Percentiles rank a stretch among this genome's conserved stretches.
Evolutionary conservation across 2,113 vertebrate genomes (phyloP).

Genomic region (Natator depressus): DNA sequence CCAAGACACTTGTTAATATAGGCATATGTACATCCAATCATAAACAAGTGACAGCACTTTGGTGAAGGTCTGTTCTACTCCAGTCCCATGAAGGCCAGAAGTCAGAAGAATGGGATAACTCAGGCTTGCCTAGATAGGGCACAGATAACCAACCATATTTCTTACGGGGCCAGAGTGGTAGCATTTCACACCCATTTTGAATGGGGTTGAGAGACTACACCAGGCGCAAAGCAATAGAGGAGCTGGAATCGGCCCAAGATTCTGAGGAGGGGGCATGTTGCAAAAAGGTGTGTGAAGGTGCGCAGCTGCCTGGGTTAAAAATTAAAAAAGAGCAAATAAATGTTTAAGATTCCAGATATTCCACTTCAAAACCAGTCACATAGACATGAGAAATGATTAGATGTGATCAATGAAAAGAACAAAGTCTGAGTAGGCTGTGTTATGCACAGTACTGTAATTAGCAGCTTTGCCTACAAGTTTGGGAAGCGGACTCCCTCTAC

Average conservation of each 20-base stretch:
- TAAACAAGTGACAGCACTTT: not conserved
- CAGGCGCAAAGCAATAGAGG: not conserved
- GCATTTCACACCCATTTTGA: not conserved
- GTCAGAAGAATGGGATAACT: accelerated
- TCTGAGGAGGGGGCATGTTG: not conserved
- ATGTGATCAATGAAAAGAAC: not conserved
- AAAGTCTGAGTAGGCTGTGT: not conserved
- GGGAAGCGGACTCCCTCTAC: not conserved
- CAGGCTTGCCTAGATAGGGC: accelerated
- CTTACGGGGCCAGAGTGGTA: not conserved
- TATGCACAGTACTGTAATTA: not conserved
- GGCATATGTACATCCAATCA: not conserved
- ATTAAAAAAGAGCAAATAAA: accelerated
- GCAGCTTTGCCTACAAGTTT: not conserved
- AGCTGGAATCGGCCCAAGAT: not conserved
- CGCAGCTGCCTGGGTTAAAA: not conserved
- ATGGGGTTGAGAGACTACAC: not conserved
- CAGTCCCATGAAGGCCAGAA: not conserved
- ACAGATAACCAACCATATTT: not conserved
- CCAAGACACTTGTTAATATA: not conserved
- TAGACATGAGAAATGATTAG: not conserved
- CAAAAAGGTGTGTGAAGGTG: accelerated
- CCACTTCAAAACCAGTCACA: not conserved
- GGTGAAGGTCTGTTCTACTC: accelerated
- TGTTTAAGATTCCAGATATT: accelerated